These are phyloP conservation scores for Cheumatopsyche charites DNA, from an alignment of 1,140 invertebrate species.

Conservation along the genomic window DNA sequence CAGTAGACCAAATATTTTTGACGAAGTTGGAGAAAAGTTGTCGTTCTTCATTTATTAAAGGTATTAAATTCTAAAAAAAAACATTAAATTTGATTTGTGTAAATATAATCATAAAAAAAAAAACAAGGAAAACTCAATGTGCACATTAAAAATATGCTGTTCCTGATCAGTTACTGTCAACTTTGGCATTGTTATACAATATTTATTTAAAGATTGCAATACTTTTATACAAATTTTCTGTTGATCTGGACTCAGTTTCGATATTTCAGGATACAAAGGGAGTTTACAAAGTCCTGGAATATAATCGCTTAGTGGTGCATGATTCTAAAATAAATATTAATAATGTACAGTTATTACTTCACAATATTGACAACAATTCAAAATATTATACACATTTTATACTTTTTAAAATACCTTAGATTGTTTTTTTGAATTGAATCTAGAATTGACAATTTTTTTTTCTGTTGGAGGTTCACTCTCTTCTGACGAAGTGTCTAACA, in stretches of 20 bases:
- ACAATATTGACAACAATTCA: background rate
- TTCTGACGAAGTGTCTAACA: constrained; percentile 11
- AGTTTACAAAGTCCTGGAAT: constrained; percentile 23
- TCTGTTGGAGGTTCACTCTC: constrained; percentile 5
- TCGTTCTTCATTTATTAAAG: constrained; percentile 37
- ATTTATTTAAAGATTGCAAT: constrained; percentile 28
- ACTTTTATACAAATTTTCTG: constrained; percentile 39
- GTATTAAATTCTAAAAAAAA: constrained; percentile 34
- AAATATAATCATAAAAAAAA: background rate
- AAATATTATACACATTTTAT: background rate
- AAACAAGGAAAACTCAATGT: background rate
- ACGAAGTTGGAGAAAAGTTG: constrained; percentile 36
- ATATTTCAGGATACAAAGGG: constrained; percentile 35
- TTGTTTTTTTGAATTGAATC: constrained; percentile 4
- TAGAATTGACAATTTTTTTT: background rate
- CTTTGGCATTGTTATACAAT: constrained; percentile 30
- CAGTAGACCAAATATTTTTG: constrained; percentile 35
- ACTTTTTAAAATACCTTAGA: background rate
- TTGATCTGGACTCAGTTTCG: constrained; percentile 24
- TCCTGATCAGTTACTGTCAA: constrained; percentile 22
- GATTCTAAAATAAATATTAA: constrained; percentile 11
- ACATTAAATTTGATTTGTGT: constrained; percentile 3
- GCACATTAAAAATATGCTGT: constrained; percentile 34
- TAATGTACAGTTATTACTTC: constrained; percentile 1
- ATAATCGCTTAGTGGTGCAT: background rate